Conservation (phyloP, 2,113 vertebrate species). For the Poicephalus meyeri region DNA sequence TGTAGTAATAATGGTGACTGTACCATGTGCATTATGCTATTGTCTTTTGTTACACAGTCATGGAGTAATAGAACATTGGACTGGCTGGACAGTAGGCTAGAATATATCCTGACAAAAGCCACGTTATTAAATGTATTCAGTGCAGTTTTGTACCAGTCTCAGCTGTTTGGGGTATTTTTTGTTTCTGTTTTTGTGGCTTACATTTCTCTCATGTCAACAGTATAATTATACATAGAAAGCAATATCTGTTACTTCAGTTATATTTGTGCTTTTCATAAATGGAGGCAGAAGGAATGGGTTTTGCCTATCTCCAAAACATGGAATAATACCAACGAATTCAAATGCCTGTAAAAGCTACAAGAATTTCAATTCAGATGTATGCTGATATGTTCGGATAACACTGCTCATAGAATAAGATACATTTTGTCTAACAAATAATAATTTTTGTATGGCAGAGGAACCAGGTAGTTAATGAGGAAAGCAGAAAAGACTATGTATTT, state of each 20-base stretch:
- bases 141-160: neutral
- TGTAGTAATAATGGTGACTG: neutral
- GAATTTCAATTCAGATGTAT: neutral
- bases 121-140: neutral
- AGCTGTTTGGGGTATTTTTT: neutral
- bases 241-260: neutral
- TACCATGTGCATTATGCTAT: neutral
- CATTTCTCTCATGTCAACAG: neutral
- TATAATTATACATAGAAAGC: neutral
- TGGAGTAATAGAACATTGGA: neutral
- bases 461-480: neutral
- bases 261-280: neutral
- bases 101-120: neutral
- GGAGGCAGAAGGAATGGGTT: neutral
- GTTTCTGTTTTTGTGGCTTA: neutral
- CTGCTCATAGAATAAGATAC: neutral
- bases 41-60: neutral
- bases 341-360: neutral
- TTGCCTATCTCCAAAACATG: neutral
- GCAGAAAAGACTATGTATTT: neutral
- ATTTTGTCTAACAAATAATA: neutral
- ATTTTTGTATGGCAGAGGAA: neutral
- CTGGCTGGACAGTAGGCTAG: neutral
- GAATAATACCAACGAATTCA: neutral
- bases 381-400: neutral